Evolutionary conservation across 2,113 vertebrate genomes (phyloP).

Genomic region (Pluvialis apricaria): DNA sequence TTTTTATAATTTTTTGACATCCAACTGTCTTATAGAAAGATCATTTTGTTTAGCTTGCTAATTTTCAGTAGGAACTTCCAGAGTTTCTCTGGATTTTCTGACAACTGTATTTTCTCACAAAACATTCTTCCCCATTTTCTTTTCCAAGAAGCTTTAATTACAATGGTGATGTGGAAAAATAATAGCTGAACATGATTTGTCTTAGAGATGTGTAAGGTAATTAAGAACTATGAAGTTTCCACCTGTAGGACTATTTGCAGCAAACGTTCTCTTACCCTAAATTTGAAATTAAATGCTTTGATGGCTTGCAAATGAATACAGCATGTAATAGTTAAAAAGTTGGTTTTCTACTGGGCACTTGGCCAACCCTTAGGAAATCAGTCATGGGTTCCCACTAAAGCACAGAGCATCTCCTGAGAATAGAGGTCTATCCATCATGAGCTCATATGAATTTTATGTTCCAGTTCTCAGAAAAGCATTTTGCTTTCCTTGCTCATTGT

Average conservation of each 20-base stretch:
- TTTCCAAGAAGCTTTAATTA: neutral
- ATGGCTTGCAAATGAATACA: neutral
- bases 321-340: neutral
- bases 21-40: neutral
- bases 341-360: neutral
- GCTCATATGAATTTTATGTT: neutral
- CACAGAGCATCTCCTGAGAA: conserved; percentile 6
- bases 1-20: neutral
- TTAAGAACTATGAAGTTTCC: neutral
- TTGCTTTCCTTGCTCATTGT: neutral
- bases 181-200: neutral
- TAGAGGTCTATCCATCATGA: conserved; percentile 21
- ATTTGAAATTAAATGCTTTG: neutral
- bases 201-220: neutral
- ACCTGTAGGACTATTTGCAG: neutral
- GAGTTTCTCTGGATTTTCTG: neutral
- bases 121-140: neutral
- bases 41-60: neutral
- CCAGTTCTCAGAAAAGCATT: neutral
- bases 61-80: neutral
- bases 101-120: neutral
- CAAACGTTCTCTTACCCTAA: neutral
- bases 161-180: neutral
- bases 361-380: neutral
- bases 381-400: neutral